These are phyloP conservation scores for Coregonus suidteri DNA, from an alignment of 2,797 vertebrate genomes.

Conservation along the genomic window DNA sequence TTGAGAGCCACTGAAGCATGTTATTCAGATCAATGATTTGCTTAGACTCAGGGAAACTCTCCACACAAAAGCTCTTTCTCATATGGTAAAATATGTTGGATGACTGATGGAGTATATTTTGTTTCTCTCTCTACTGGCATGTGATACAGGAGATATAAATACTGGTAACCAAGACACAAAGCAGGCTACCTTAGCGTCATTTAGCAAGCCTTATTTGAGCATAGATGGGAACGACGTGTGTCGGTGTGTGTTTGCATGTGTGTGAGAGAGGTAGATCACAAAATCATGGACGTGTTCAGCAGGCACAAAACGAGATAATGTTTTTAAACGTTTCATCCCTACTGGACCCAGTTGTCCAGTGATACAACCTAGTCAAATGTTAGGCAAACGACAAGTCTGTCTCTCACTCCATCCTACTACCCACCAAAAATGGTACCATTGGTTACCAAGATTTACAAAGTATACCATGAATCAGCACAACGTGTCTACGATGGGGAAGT, in stretches of 20 bases:
- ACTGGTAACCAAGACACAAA: background rate
- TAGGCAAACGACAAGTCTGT: too few species aligned
- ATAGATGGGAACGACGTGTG: background rate
- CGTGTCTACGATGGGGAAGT: too few species aligned
- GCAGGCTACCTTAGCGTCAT: background rate
- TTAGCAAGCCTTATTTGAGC: constrained; percentile 1
- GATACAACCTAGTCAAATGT: too few species aligned
- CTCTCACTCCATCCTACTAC: too few species aligned
- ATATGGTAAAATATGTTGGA: background rate
- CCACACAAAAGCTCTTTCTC: too few species aligned
- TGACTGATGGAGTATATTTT: background rate
- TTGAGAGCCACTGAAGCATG: background rate
- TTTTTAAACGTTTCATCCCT: background rate
- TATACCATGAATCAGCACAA: too few species aligned
- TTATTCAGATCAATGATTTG: background rate
- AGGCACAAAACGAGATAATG: background rate
- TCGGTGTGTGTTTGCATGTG: too few species aligned
- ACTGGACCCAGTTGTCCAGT: background rate
- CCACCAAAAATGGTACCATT: background rate
- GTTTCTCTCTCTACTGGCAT: background rate
- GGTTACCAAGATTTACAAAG: too few species aligned
- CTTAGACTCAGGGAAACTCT: background rate
- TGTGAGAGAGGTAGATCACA: background rate
- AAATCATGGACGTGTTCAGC: background rate
- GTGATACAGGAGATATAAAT: background rate